phyloP scores from a whole-genome alignment of 2,888 invertebrate genomes.

The Lagria hirta region DNA sequence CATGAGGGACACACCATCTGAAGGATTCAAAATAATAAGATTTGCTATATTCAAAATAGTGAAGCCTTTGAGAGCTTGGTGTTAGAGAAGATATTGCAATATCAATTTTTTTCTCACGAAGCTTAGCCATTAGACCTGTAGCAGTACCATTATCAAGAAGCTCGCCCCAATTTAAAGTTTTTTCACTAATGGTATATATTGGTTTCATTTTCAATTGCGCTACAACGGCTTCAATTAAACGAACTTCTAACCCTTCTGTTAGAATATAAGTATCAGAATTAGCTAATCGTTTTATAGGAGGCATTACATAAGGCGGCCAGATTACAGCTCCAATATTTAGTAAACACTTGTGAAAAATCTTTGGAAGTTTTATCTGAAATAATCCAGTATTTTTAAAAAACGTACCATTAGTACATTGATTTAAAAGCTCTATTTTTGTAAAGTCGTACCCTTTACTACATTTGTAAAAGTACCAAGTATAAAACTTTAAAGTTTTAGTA shows the following conservation, averaged over 20 bases:
- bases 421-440: conserved; percentile 1
- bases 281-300: conserved; percentile 11
- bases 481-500: conserved; percentile 1
- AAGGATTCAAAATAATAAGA: conserved; percentile 36
- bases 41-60: conserved; percentile 26
- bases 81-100: conserved; percentile 29
- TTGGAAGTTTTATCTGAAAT: conserved; percentile 28
- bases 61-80: conserved; percentile 19
- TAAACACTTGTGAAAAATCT: conserved; percentile 24
- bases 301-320: conserved; percentile 33
- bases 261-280: conserved; percentile 22
- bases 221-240: conserved; percentile 29
- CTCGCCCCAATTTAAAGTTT: conserved; percentile 30
- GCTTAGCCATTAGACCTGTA: conserved; percentile 27
- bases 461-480: conserved; percentile 13
- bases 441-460: conserved; percentile 1
- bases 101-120: conserved; percentile 31
- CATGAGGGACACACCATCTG: conserved; percentile 43
- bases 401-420: conserved; percentile 1
- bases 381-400: conserved; percentile 3
- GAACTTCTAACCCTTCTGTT: conserved; percentile 31
- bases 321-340: conserved; percentile 28
- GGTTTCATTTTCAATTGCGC: conserved; percentile 26
- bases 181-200: conserved; percentile 26
- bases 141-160: conserved; percentile 29